Evolutionary conservation across 2,888 invertebrate species (phyloP), one percentile per base, ranked within the genome.

Genomic region (Rhingia campestris): DNA sequence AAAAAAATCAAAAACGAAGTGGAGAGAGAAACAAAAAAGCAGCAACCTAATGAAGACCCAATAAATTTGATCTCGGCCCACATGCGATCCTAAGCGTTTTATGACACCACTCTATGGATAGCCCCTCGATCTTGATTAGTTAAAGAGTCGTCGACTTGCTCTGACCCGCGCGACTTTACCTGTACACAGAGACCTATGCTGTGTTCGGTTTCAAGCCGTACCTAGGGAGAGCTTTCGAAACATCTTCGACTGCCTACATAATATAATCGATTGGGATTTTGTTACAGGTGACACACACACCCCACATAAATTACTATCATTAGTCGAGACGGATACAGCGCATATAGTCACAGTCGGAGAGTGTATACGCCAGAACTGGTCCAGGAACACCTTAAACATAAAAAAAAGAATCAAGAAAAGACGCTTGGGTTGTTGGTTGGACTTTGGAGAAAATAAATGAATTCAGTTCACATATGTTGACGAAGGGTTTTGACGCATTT

Each of bases 1-100:
- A 41, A 37, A 67, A 14, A 54, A 59, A 54, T 54, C 33, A 53
- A 35, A 9, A 14, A 66, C 6, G 22, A 22, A 22, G 22, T 22
- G 22, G 22, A 22, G 22, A 22, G 22, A 22, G 22, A 22, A 32
- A 51, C 39, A 22, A 53, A 75, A 74, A 47, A 39, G 22, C 58
- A 63, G 58, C 64, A 67, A 82, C 73, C 80, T 84, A 84, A 84
- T 84, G 84, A 84, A 84, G 84, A 80, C 84, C 84, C 84, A 84
- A 84, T 84, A 84, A 84, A 84, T 84, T 84, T 84, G 80, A 84
- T 84, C 80, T 84, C 84, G 47, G 84, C 84, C 84, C 84, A 84
- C 84, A 84, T 84, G 84, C 84, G 69, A 84, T 84, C 84, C 84
- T 84, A 84, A 84, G 84, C 84, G 84, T 80, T 84, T 84, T 84